Evolutionary conservation across 2,113 vertebrate genomes (phyloP).

Genomic region (Gavia stellata): DNA sequence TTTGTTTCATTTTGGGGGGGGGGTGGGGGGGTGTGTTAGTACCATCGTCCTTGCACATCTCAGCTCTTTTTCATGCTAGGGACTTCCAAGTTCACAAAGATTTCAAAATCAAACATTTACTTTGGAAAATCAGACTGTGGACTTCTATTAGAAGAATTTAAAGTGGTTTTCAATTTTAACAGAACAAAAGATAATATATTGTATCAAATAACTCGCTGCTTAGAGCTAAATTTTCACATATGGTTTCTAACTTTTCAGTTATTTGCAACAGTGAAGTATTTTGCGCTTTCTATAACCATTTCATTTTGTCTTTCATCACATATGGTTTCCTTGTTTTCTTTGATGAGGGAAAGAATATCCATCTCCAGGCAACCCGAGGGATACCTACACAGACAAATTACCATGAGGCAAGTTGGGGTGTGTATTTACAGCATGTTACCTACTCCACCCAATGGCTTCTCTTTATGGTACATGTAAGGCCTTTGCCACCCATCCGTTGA

Average conservation of each 20-base stretch:
- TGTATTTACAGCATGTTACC: not conserved
- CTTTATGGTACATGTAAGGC: not conserved
- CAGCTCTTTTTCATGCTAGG: not conserved
- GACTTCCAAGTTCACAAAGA: not conserved
- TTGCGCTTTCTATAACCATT: not conserved
- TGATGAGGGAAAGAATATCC: not conserved
- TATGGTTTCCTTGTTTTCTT: not conserved
- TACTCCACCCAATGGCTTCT: conserved; percentile 19
- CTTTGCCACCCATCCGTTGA: not conserved
- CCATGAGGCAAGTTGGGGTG: conserved; percentile 8
- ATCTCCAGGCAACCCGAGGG: not conserved
- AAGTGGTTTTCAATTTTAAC: not conserved
- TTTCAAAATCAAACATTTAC: not conserved
- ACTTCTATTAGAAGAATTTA: not conserved
- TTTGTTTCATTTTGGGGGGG: not conserved
- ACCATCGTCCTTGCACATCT: not conserved
- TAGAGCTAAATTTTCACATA: not conserved
- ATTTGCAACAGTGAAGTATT: not conserved
- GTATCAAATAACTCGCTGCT: not conserved
- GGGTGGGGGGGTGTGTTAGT: accelerated
- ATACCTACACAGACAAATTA: not conserved
- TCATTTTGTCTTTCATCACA: not conserved
- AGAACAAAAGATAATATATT: not conserved
- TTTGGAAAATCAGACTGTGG: not conserved
- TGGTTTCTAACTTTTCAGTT: not conserved